Conservation (phyloP, 2,113 vertebrate genomes). For the Petaurus breviceps region DNA sequence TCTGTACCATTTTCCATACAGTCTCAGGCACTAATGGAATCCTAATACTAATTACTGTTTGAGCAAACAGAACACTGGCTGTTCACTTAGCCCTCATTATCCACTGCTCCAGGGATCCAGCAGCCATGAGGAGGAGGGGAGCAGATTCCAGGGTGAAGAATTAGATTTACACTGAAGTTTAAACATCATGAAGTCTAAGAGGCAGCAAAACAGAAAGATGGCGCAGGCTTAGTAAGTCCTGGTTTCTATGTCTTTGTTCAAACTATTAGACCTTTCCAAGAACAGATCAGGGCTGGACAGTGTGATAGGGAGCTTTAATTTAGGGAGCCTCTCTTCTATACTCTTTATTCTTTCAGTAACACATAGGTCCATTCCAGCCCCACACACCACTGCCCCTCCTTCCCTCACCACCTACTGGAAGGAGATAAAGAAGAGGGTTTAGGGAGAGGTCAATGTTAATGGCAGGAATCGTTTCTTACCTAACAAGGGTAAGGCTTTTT, state of each 20-base stretch:
- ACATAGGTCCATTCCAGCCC: background rate
- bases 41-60: background rate
- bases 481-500: background rate
- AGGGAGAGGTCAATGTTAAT: background rate
- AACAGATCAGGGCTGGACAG: background rate
- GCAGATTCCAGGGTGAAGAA: background rate
- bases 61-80: conserved; percentile 1
- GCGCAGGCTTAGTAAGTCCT: background rate
- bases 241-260: background rate
- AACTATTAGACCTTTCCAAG: background rate
- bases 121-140: background rate
- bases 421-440: background rate
- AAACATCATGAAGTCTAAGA: background rate
- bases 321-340: background rate
- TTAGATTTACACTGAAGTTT: background rate
- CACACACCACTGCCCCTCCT: background rate
- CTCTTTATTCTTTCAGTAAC: background rate
- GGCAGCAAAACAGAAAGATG: background rate
- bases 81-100: background rate
- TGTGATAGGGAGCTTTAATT: background rate
- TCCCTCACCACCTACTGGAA: background rate
- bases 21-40: background rate
- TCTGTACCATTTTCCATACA: background rate
- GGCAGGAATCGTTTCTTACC: background rate
- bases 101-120: background rate